Percentiles rank a stretch among this genome's conserved stretches.
Conservation (phyloP, 2,113 vertebrate species). For the Megalops atlanticus region DNA sequence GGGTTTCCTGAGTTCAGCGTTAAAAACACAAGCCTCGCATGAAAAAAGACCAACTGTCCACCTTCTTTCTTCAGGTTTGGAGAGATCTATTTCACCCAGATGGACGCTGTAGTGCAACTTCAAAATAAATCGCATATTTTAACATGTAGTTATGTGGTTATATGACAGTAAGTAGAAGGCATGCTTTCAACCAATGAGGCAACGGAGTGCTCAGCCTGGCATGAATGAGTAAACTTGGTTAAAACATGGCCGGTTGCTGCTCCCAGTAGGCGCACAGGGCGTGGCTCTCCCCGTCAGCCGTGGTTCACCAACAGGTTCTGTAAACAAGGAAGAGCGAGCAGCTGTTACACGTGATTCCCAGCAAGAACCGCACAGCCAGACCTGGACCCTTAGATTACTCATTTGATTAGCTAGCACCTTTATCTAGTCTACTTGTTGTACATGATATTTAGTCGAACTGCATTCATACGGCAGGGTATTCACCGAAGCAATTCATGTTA, state of each 20-base stretch:
- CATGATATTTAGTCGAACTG: too few species aligned
- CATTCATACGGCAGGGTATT: too few species aligned
- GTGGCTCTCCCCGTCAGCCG: conserved; percentile 55
- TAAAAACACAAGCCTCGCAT: background rate
- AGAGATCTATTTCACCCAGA: background rate
- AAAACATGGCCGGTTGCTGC: background rate
- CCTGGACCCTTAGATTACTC: background rate
- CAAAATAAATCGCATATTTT: background rate
- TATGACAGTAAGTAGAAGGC: background rate
- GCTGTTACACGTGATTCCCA: background rate
- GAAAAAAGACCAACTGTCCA: background rate
- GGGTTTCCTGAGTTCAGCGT: conserved; percentile 35
- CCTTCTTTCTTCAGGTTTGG: background rate
- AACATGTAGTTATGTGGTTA: background rate
- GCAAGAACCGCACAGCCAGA: background rate
- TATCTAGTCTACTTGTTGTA: too few species aligned
- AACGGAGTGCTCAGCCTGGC: background rate
- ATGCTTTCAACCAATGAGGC: background rate
- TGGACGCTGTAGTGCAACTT: conserved; percentile 7
- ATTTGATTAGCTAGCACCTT: background rate
- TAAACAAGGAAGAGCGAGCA: background rate
- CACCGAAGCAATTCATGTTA: too few species aligned
- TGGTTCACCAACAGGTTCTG: conserved; percentile 71
- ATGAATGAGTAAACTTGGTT: background rate
- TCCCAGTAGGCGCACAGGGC: background rate